These are phyloP conservation scores for Volucella bombylans DNA, from an alignment of 2,888 invertebrate genomes.

Conservation along the genomic window DNA sequence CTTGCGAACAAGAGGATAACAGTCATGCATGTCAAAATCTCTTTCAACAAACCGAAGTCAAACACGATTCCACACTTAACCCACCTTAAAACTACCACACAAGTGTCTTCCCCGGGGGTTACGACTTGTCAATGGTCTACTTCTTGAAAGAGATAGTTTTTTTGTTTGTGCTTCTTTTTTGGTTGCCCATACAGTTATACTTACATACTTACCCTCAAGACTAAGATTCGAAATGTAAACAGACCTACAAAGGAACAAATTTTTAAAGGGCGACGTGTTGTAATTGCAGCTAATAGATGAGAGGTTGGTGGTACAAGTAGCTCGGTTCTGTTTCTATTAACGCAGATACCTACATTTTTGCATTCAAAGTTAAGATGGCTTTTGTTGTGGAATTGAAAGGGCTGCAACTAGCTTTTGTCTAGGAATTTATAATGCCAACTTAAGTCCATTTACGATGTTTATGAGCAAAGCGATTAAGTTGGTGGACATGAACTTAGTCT, in stretches of 20 bases:
- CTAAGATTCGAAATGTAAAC: constrained; percentile 38
- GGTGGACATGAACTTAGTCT: no score
- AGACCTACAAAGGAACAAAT: constrained; percentile 13
- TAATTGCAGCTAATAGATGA: not conserved
- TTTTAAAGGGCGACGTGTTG: not conserved
- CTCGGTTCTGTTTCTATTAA: not conserved
- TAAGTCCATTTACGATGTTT: no score
- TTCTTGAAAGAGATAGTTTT: constrained; percentile 46
- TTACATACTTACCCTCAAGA: constrained; percentile 40
- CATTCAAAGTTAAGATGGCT: no score
- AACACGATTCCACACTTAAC: constrained; percentile 71
- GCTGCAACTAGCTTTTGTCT: no score
- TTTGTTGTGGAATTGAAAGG: no score
- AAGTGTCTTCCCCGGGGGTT: constrained; percentile 45
- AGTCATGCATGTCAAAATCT: constrained; percentile 65
- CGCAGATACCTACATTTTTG: not conserved
- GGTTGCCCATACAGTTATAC: no score
- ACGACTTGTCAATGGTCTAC: constrained; percentile 66
- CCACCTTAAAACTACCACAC: constrained; percentile 66
- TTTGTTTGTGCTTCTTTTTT: constrained; percentile 16
- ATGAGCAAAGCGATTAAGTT: no score
- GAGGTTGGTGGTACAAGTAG: not conserved
- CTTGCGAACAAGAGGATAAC: constrained; percentile 49
- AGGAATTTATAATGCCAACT: no score
- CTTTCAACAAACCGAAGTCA: constrained; percentile 54